These are phyloP conservation scores for Belonocnema kinseyi DNA, from an alignment of 1,140 invertebrate genomes.

Conservation along the genomic window DNA sequence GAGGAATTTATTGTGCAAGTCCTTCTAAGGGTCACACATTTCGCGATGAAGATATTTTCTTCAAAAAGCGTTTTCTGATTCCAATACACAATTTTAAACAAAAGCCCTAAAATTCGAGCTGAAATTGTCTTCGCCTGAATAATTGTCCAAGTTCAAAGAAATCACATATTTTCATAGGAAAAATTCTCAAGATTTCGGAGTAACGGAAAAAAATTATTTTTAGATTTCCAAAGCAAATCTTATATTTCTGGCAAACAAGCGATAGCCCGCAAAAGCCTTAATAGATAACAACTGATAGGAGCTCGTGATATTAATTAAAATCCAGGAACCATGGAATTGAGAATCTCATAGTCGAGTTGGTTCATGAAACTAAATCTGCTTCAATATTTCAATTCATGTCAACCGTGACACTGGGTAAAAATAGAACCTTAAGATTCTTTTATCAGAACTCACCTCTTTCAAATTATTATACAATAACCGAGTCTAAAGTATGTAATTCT, in stretches of 20 bases:
- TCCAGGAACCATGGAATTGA: slow-evolving; percentile 33
- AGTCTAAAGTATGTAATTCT: neutral
- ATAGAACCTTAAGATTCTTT: too few relatives aligned
- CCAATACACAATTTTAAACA: too few relatives aligned
- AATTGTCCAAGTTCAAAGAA: too few relatives aligned
- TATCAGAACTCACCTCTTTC: too few relatives aligned
- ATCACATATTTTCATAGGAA: too few relatives aligned
- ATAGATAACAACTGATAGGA: slow-evolving; percentile 64
- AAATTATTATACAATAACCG: neutral
- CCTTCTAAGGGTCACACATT: neutral
- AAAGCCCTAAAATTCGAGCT: too few relatives aligned
- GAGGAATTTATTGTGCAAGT: slow-evolving; percentile 1
- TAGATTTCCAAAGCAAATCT: neutral
- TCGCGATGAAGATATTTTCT: neutral
- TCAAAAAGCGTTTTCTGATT: too few relatives aligned
- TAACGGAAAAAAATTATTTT: neutral
- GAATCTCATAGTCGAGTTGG: neutral
- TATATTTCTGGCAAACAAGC: slow-evolving; percentile 46
- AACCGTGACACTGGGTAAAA: neutral
- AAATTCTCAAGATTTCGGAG: too few relatives aligned
- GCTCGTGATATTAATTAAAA: slow-evolving; percentile 55
- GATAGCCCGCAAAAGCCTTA: slow-evolving; percentile 63
- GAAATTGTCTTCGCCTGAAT: too few relatives aligned
- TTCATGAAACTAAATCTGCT: neutral
- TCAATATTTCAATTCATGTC: neutral